phyloP scores from a whole-genome alignment of 2,113 vertebrate genomes.

The Halichoeres trimaculatus region DNA sequence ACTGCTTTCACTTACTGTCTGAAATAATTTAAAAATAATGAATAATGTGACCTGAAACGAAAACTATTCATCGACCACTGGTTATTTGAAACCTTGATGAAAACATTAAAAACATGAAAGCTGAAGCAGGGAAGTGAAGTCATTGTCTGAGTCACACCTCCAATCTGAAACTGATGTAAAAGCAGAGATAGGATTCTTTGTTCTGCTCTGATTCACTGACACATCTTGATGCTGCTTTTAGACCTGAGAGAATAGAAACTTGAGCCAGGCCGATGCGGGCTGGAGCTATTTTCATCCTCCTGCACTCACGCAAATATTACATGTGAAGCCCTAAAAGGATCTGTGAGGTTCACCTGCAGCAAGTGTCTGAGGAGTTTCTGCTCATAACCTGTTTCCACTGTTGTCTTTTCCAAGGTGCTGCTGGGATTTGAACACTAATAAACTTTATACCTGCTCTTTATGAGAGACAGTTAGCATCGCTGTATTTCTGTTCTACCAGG shows the following conservation, averaged over 20 bases:
- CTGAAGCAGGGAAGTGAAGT: not conserved
- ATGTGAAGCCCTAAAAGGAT: not conserved
- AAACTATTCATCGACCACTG: not conserved
- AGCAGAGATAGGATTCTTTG: conserved; percentile 41
- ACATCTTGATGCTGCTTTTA: conserved; percentile 37
- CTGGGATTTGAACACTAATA: not conserved
- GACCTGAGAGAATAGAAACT: conserved; percentile 25
- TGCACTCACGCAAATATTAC: conserved; percentile 32
- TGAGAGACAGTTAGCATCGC: not conserved
- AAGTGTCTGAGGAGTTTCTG: not conserved
- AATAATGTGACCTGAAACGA: not conserved
- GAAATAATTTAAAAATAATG: no score
- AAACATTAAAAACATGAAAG: not conserved
- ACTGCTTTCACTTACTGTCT: not conserved
- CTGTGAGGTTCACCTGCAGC: not conserved
- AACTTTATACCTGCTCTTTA: not conserved
- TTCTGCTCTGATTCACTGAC: conserved; percentile 39
- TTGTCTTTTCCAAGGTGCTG: not conserved
- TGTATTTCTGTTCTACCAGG: not conserved
- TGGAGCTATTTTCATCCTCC: conserved; percentile 38
- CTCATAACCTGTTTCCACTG: not conserved
- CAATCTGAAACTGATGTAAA: conserved; percentile 16
- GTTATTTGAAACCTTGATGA: not conserved
- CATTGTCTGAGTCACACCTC: not conserved
- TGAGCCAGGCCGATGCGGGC: conserved; percentile 31